Evolutionary conservation across 2,113 vertebrate species (phyloP).

Genomic region (Otus sunia): DNA sequence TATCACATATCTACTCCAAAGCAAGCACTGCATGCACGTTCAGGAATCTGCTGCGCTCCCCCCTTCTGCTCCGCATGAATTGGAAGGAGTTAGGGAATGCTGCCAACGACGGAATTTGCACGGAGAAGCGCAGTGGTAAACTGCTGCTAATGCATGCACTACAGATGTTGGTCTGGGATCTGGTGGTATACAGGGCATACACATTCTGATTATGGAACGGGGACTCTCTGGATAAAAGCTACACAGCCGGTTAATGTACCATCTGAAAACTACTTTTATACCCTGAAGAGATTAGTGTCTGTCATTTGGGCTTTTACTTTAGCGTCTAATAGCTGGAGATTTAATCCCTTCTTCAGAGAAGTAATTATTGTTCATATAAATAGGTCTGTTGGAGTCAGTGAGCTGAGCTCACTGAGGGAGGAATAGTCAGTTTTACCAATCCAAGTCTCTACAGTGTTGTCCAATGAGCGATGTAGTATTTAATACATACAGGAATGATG

Average conservation of each 20-base stretch:
- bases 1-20: not conserved
- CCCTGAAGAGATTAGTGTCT: constrained; percentile 24
- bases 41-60: not conserved
- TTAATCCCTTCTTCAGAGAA: constrained; percentile 34
- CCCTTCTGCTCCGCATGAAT: not conserved
- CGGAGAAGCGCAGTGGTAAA: not conserved
- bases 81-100: not conserved
- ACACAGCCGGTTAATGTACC: not conserved
- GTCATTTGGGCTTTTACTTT: constrained; percentile 29
- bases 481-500: not conserved
- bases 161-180: not conserved
- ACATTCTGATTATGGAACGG: not conserved
- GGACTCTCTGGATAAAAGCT: not conserved
- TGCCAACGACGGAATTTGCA: not conserved
- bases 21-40: not conserved
- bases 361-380: constrained; percentile 39
- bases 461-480: not conserved
- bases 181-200: not conserved
- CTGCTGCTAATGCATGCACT: not conserved
- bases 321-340: constrained; percentile 16
- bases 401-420: not conserved
- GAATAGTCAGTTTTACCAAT: not conserved
- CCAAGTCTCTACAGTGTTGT: not conserved
- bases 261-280: constrained; percentile 7
- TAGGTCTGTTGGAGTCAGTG: constrained; percentile 32